These are phyloP conservation scores for Syrmaticus mikado DNA, from an alignment of 2,113 vertebrate species.

Conservation along the genomic window DNA sequence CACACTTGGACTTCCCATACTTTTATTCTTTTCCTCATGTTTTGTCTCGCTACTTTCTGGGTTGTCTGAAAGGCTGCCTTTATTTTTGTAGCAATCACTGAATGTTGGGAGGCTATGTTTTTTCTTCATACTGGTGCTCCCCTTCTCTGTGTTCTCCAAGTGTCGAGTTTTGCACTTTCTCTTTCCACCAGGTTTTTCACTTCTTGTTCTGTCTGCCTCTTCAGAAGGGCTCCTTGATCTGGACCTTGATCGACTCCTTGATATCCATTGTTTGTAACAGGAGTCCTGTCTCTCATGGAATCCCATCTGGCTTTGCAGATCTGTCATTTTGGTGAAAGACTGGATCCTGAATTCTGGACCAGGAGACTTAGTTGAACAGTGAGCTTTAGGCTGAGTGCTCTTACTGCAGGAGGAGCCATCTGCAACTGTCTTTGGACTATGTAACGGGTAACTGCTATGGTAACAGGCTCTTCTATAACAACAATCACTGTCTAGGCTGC, in stretches of 20 bases:
- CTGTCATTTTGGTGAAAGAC: constrained; percentile 76
- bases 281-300: constrained; percentile 76
- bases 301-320: constrained; percentile 74
- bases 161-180: constrained; percentile 93
- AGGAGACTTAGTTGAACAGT: constrained; percentile 77
- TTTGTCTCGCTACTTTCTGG: constrained; percentile 75
- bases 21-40: constrained; percentile 79
- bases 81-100: constrained; percentile 66
- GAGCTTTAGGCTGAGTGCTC: constrained; percentile 58
- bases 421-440: constrained; percentile 66
- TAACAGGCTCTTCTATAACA: constrained; percentile 75
- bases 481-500: constrained; percentile 76
- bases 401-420: constrained; percentile 77
- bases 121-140: no score
- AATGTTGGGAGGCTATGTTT: constrained; percentile 31
- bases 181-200: constrained; percentile 89
- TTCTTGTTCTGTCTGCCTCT: constrained; percentile 68
- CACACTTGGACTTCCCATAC: constrained; percentile 82
- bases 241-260: constrained; percentile 82
- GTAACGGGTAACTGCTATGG: constrained; percentile 66
- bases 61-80: constrained; percentile 69
- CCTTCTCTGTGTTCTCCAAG: constrained; percentile 76
- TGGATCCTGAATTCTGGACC: constrained; percentile 74
- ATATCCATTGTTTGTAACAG: constrained; percentile 75
- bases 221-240: constrained; percentile 77